These are phyloP conservation scores for Puntigrus tetrazona DNA, from an alignment of 2,113 vertebrate species.

Conservation along the genomic window DNA sequence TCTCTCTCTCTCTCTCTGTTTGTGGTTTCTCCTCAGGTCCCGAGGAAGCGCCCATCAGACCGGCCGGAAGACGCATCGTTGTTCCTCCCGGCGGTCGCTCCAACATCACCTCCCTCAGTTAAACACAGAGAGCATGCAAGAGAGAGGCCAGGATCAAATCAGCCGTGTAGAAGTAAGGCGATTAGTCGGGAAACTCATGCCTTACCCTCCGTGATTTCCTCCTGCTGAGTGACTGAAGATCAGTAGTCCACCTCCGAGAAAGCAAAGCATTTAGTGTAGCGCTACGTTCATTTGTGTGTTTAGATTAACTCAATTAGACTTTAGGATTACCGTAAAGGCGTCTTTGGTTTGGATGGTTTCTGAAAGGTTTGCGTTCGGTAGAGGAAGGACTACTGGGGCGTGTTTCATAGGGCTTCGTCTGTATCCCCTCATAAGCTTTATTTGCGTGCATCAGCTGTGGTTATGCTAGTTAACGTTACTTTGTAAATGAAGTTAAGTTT, in stretches of 20 bases:
- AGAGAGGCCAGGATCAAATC: constrained; percentile 44
- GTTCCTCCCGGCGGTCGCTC: constrained; percentile 95
- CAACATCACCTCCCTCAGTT: constrained; percentile 97
- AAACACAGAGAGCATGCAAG: constrained; percentile 64
- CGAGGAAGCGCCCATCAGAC: constrained; percentile 81
- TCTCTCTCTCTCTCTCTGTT: too few relatives aligned
- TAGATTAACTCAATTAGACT: background rate
- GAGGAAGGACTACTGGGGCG: constrained; percentile 48
- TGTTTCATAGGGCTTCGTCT: background rate
- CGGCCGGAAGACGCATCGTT: constrained; percentile 91
- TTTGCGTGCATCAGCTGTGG: constrained; percentile 67
- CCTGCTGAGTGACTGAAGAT: constrained; percentile 84
- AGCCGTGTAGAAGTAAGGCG: constrained; percentile 59
- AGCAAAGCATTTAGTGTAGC: constrained; percentile 29
- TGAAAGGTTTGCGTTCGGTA: constrained; percentile 4
- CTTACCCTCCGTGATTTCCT: constrained; percentile 92
- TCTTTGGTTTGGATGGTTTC: background rate
- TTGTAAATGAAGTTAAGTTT: constrained; percentile 70
- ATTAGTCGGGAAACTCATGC: constrained; percentile 83
- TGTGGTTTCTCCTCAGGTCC: too few relatives aligned
- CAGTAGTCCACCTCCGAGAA: constrained; percentile 79
- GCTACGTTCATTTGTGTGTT: constrained; percentile 6
- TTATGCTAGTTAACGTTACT: constrained; percentile 71
- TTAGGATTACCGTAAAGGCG: background rate
- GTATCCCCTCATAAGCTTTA: constrained; percentile 17